These are phyloP conservation scores for Peromyscus californicus DNA, from an alignment of 2,113 vertebrate genomes.

Conservation along the genomic window DNA sequence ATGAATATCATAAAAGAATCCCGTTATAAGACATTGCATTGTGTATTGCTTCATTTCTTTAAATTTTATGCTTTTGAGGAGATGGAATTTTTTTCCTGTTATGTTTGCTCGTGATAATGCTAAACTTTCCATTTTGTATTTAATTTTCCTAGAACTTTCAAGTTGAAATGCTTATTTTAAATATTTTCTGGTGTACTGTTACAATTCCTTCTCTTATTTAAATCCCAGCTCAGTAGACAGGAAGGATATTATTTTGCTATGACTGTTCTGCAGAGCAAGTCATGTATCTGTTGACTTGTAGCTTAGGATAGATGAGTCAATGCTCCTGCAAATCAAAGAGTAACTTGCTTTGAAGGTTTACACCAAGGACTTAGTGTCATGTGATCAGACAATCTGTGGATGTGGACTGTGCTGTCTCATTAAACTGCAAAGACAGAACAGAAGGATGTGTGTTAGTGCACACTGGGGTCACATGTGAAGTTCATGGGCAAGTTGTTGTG, in stretches of 20 bases:
- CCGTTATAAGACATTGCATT: background rate
- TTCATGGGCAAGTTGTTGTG: too few relatives aligned
- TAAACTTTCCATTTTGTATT: conserved; percentile 61
- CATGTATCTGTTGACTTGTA: background rate
- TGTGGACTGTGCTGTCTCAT: background rate
- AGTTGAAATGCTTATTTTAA: conserved; percentile 1
- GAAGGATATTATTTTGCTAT: background rate
- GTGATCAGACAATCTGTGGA: background rate
- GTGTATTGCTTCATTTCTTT: background rate
- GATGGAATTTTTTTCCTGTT: conserved; percentile 33
- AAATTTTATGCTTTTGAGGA: background rate
- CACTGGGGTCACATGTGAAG: fast-evolving
- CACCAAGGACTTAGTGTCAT: background rate
- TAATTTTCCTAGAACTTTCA: conserved; percentile 16
- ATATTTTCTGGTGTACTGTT: conserved; percentile 10
- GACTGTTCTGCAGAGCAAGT: background rate
- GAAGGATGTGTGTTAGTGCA: background rate
- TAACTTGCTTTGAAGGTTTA: background rate
- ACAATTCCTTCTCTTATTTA: conserved; percentile 56
- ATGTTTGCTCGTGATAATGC: background rate
- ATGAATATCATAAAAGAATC: conserved; percentile 47
- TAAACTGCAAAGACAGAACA: too few relatives aligned
- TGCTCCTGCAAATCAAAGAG: background rate
- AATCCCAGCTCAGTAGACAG: background rate
- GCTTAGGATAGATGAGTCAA: background rate